Evolutionary conservation across 2,888 invertebrate genomes (phyloP), one percentile per base, ranked within the genome.

Genomic region (Tiliacea aurago): DNA sequence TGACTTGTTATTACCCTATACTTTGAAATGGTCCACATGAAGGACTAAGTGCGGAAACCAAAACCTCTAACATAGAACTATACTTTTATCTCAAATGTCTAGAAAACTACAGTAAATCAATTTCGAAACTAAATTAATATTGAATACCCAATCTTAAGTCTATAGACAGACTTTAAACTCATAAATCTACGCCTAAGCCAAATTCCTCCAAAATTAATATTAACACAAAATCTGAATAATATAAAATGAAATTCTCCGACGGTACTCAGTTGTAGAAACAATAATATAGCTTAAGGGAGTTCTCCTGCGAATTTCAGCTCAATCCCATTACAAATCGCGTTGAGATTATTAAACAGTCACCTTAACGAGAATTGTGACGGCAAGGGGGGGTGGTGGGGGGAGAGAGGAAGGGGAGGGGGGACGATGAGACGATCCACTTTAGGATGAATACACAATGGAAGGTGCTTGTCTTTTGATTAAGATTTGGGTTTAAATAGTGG

Each of bases 261-360:
- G 84, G 90, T 91, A 90, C 89, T 80, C 78, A 83, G 84, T 81
- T 84, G 85, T 81, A 86, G 91, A 88, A 90, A 92, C 91, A 92
- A 92, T 91, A 89, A 88, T 86, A 87, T 84, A 84, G 87, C 85
- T 85, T 80, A 73, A 73, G 87, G 83, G 86, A 85, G 83, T 87
- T 86, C 89, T 84, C 89, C 88, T 84, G 87, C 87, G 90, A 90
- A 91, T 90, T 92, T 90, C 89, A 86, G 88, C 90, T 91, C 93
- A 94, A 94, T 93, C 90, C 92, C 93, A 93, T 94, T 93, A 93
- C 85, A 90, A 90, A 91, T 92, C 93, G 92, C 93, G 93, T 93
- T 93, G 94, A 93, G 93, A 94, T 94, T 92, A 93, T 94, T 94
- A 93, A 92, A 93, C 94, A 93, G 93, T 93, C 93, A 93, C 92